Conservation (phyloP, 2,797 vertebrate species). For the Aplochiton taeniatus region DNA sequence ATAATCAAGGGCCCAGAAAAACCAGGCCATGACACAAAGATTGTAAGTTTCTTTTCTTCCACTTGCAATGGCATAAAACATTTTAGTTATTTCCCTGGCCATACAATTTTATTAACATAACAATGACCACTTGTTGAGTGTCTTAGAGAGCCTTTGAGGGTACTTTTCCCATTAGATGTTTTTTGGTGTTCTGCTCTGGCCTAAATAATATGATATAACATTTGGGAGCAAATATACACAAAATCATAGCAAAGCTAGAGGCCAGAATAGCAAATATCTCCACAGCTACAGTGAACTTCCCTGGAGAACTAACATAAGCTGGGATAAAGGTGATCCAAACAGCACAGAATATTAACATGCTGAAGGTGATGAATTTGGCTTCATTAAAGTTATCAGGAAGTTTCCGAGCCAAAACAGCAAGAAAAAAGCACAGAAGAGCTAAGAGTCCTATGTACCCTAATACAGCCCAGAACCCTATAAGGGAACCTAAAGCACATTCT, state of each 20-base stretch:
- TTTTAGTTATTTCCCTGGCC: too few relatives aligned
- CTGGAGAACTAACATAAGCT: slow-evolving; percentile 76
- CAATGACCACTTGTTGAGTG: too few relatives aligned
- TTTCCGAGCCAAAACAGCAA: slow-evolving; percentile 74
- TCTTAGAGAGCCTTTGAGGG: not conserved
- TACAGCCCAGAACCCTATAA: slow-evolving; percentile 59
- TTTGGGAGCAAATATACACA: slow-evolving; percentile 74
- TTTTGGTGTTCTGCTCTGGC: slow-evolving; percentile 73
- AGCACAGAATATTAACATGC: slow-evolving; percentile 77
- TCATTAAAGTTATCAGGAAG: slow-evolving; percentile 77
- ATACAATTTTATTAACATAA: too few relatives aligned
- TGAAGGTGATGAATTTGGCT: slow-evolving; percentile 78
- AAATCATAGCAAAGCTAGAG: slow-evolving; percentile 71
- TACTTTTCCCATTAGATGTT: slow-evolving; percentile 67
- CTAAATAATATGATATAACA: slow-evolving; percentile 74
- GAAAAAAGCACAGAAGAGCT: slow-evolving; percentile 69
- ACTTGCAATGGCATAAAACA: too few relatives aligned
- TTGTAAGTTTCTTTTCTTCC: too few relatives aligned
- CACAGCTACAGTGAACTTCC: slow-evolving; percentile 74
- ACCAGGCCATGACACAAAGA: too few relatives aligned
- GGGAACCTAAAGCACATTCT: slow-evolving; percentile 67
- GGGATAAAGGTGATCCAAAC: slow-evolving; percentile 82
- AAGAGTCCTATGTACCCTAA: slow-evolving; percentile 57
- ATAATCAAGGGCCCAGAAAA: too few relatives aligned
- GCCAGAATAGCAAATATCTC: slow-evolving; percentile 78